Conservation (phyloP, 2,113 vertebrate genomes). For the Cyprinodon tularosa region DNA sequence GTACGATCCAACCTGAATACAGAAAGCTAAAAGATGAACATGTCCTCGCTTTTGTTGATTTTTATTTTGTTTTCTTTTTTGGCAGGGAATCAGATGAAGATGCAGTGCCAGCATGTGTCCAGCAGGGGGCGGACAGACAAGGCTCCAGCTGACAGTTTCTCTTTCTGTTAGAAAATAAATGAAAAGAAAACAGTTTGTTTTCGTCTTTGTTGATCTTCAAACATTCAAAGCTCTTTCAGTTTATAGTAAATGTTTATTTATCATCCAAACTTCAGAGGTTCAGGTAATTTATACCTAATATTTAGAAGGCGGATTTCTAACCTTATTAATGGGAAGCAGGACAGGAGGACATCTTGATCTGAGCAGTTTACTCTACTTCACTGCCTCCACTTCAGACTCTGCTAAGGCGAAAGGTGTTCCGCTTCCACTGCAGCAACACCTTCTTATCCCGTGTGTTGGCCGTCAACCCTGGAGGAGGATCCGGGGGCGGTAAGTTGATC, state of each 20-base stretch:
- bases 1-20: too few species aligned
- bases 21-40: not conserved
- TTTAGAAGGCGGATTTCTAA: too few species aligned
- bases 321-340: too few species aligned
- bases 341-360: not conserved
- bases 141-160: constrained; percentile 18
- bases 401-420: constrained; percentile 58
- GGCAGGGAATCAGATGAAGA: constrained; percentile 8
- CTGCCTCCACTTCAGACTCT: constrained; percentile 28
- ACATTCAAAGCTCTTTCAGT: too few species aligned
- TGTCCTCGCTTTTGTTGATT: not conserved
- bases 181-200: constrained; percentile 12
- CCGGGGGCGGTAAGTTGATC: constrained; percentile 45
- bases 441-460: constrained; percentile 52
- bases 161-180: constrained; percentile 35
- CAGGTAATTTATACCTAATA: not conserved
- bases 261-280: not conserved
- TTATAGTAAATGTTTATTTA: too few species aligned
- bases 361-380: not conserved
- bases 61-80: not conserved
- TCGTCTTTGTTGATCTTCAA: too few species aligned
- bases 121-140: constrained; percentile 31
- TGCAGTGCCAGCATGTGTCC: constrained; percentile 28
- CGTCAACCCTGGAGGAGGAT: constrained; percentile 52
- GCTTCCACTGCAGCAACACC: constrained; percentile 63